Evolutionary conservation across 2,888 invertebrate species (phyloP), one percentile per base, ranked within the genome.

Genomic region (Platycheirus rosarum): DNA sequence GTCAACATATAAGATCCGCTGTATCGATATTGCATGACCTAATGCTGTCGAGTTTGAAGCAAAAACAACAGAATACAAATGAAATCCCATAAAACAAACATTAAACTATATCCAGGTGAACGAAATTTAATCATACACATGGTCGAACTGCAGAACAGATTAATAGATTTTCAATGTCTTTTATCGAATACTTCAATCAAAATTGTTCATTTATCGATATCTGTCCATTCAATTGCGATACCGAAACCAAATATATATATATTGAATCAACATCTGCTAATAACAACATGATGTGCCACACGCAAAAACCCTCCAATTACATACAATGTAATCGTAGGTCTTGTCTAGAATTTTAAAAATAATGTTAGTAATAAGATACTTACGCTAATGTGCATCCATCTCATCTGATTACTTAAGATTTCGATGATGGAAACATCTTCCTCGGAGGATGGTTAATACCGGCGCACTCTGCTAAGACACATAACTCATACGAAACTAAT

Each of bases 341-440:
- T 20, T 9, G 1, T 7, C 5, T 35, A 32, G 42, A 18, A 1
- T 26, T 16, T 2, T 1, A 16, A 14, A 40, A 6, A 20, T 37
- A 18, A 37, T 55, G 13, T 40, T 16, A 1, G 57, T 29, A 60
- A 60, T 23, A 44, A 44, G 44, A 60, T 29, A 42, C 51, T 26
- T 23, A 20, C 6, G 40, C 29, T 26, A 14, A n/a, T 40, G 48
- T 49, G 66, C 66, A 69, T 53, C 69, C 26, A 46, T 76, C 69
- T 37, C 5, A 29, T 32, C 13, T 32, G 16, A 70, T 76, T 63
- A 76, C 20, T 29, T 32, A 11, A 0, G 29, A 29, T 35, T 37
- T 69, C 26, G 32, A 20, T 40, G 42, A 74, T 57, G 69, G 53
- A 51, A 69, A 65, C 79, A 69, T 74, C 79, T 69, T 69, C 44